phyloP scores from a whole-genome alignment of 2,113 vertebrate genomes.

The Heliornis fulica region DNA sequence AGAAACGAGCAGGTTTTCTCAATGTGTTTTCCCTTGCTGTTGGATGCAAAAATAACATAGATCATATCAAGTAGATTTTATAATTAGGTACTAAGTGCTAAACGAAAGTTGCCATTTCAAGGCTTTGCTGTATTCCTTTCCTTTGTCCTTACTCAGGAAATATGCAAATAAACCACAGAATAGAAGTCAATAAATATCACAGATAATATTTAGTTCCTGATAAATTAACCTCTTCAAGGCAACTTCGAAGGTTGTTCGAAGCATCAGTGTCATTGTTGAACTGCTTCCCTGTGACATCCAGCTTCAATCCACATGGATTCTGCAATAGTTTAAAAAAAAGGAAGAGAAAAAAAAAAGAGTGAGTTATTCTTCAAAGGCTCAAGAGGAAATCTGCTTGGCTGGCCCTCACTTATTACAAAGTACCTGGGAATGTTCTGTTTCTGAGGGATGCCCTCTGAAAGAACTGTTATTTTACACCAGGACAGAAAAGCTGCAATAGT shows the following conservation, averaged over 20 bases:
- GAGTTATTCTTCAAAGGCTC: not conserved
- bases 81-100: not conserved
- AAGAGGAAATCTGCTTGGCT: not conserved
- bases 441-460: not conserved
- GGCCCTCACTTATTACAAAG: not conserved
- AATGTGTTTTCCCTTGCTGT: not conserved
- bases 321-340: not conserved
- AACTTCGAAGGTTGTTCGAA: slow-evolving; percentile 51
- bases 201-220: slow-evolving; percentile 33
- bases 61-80: not conserved
- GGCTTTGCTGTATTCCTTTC: slow-evolving; percentile 7
- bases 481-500: not conserved
- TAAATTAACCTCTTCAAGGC: slow-evolving; percentile 52
- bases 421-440: not conserved
- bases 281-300: not conserved
- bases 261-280: slow-evolving; percentile 28
- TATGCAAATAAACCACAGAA: not conserved
- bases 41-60: not conserved
- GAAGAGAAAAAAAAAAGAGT: not conserved
- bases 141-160: not conserved
- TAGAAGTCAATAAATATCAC: not conserved
- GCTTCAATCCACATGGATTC: not conserved
- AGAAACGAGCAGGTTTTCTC: not conserved
- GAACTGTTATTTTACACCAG: not conserved
- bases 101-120: not conserved